Base-by-base conservation (phyloP, 2,113 vertebrate species). In the Cebus imitator region DNA sequence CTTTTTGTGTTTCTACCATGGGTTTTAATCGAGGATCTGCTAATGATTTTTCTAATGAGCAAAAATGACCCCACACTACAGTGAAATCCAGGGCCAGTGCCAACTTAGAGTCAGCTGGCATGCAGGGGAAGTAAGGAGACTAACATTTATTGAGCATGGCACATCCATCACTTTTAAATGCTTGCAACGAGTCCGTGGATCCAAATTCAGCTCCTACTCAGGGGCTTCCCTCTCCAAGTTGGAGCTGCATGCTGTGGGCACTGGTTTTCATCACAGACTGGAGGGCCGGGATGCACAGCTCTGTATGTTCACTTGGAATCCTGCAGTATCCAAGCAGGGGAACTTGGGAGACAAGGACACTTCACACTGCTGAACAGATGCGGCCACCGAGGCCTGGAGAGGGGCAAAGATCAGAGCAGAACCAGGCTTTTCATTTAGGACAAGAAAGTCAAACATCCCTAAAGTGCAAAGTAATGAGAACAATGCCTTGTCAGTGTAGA, bases 31-130 rank as follows among this genome's bases (percentile, higher is more conserved):
- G 90, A 87, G 93, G 66, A 93, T 84, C 37, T 82, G 78, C 64
- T 95, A 93, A 97, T 89, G 94, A 94, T 84, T 91, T 97, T 96
- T 93, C 91, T 95, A 97, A 97, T 87, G 79, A 97, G 89, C 86
- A 91, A 81, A 95, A 96, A 96, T 94, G 95, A 96, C 92, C 92
- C 80, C 76, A 64, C 30, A 57, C 48, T 70, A 40, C 52, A 64
- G 94, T 23, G n/a, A 94, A 93, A 95, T 72, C 72, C 37, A 78
- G 81, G 52, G 64, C 87, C 25, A 8, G 96, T 4, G 83, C 84
- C 95, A 95, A 64, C 27, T 72, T 57, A 80, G 61, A 70, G 37
- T 83, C 58, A 7, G 68, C 40, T 70, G 82, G 78, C 45, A 9
- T 13, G n/a, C 87, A 81, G 64, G 68, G 68, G 57, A 30, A 90